Evolutionary conservation across 2,888 invertebrate genomes (phyloP).

Genomic region (Tubulanus polymorphus): DNA sequence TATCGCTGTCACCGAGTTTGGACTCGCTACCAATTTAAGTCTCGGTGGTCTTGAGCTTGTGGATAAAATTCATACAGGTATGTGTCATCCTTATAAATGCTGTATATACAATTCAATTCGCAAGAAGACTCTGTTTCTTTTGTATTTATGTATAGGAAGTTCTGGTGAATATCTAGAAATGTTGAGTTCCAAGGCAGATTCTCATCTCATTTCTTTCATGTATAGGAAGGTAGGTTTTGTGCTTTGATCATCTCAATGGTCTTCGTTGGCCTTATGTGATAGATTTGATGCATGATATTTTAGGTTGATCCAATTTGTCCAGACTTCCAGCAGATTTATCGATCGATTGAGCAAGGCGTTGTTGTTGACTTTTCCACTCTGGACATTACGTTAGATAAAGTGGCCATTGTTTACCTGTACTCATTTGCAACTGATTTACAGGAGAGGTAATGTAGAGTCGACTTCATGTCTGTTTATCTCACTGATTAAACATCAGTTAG

Average conservation of each 20-base stretch:
- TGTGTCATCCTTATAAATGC: neutral
- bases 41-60: conserved; percentile 65
- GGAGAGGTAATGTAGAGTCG: neutral
- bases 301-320: conserved; percentile 77
- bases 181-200: conserved; percentile 60
- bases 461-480: neutral
- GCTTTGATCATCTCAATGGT: neutral
- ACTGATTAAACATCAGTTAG: neutral
- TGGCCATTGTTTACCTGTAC: conserved; percentile 67
- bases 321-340: conserved; percentile 76
- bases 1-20: conserved; percentile 72
- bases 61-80: conserved; percentile 69
- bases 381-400: conserved; percentile 67
- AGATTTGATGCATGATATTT: conserved; percentile 19
- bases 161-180: conserved; percentile 75
- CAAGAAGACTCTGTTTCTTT: too few relatives aligned
- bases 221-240: conserved; percentile 67
- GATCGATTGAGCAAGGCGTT: conserved; percentile 73
- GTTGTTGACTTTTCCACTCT: conserved; percentile 67
- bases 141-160: conserved; percentile 52
- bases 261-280: neutral
- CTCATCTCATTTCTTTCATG: conserved; percentile 67
- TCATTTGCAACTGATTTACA: too few relatives aligned
- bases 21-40: conserved; percentile 71
- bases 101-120: too few relatives aligned